phyloP scores from a whole-genome alignment of 2,113 vertebrate species.

The Pluvianellus socialis region DNA sequence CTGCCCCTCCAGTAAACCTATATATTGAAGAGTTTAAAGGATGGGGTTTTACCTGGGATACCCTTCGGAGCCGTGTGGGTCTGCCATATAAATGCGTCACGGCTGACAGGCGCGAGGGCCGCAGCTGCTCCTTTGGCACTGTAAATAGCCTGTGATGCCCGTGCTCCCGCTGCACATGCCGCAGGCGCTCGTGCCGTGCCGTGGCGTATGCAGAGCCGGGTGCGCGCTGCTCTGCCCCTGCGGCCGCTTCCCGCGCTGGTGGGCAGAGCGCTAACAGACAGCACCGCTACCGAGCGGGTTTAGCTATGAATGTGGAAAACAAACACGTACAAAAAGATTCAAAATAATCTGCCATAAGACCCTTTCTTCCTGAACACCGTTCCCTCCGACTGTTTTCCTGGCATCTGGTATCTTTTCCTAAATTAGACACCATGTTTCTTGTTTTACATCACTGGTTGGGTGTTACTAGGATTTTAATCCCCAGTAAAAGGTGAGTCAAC shows the following conservation, averaged over 20 bases:
- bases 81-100: rapidly evolving
- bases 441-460: neutral
- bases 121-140: neutral
- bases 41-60: neutral
- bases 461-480: neutral
- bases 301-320: neutral
- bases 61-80: neutral
- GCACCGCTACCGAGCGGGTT: neutral
- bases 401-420: neutral
- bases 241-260: neutral
- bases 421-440: neutral
- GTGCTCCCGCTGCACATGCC: neutral
- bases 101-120: neutral
- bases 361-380: neutral
- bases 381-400: neutral
- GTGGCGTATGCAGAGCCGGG: rapidly evolving
- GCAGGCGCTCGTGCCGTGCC: neutral
- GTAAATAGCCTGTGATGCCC: neutral
- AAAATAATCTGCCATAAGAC: neutral
- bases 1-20: neutral
- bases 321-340: neutral
- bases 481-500: neutral
- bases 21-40: neutral
- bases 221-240: neutral
- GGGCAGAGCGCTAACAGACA: neutral